Percentiles rank a stretch among this genome's conserved stretches.
These are phyloP conservation scores for Fragum whitleyi DNA, from an alignment of 2,888 invertebrate genomes.

Conservation along the genomic window DNA sequence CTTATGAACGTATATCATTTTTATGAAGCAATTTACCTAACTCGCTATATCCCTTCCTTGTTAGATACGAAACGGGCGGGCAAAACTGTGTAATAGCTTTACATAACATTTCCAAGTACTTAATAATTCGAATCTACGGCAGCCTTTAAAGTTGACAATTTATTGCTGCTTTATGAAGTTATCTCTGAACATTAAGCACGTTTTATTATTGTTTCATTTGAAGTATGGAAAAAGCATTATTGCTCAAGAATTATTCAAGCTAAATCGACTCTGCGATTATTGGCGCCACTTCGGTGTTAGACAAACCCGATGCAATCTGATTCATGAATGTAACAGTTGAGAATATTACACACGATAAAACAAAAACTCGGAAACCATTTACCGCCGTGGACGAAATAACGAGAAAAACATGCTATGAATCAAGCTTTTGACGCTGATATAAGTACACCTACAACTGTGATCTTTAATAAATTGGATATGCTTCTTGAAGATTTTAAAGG, in stretches of 20 bases:
- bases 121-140: conserved; percentile 14
- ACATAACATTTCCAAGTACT: not conserved
- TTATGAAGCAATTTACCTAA: conserved; percentile 9
- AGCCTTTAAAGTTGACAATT: conserved; percentile 34
- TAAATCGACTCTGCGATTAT: conserved; percentile 12
- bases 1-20: conserved; percentile 9
- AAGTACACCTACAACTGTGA: not conserved
- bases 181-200: conserved; percentile 27
- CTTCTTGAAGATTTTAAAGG: too few species aligned
- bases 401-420: conserved; percentile 2
- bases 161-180: conserved; percentile 18
- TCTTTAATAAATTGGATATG: not conserved
- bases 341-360: conserved; percentile 21
- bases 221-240: conserved; percentile 16
- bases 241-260: conserved; percentile 12
- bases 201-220: conserved; percentile 36
- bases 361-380: conserved; percentile 1
- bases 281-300: conserved; percentile 26
- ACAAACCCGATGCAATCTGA: conserved; percentile 8
- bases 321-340: conserved; percentile 12
- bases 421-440: not conserved
- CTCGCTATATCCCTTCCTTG: conserved; percentile 3
- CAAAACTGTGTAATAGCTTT: conserved; percentile 19
- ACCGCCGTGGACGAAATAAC: conserved; percentile 3
- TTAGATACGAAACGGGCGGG: conserved; percentile 20